A percentile compares a stretch with the other conserved stretches of the same genome.
Conservation (phyloP, 1,140 invertebrate genomes). For the Anoplophora glabripennis region DNA sequence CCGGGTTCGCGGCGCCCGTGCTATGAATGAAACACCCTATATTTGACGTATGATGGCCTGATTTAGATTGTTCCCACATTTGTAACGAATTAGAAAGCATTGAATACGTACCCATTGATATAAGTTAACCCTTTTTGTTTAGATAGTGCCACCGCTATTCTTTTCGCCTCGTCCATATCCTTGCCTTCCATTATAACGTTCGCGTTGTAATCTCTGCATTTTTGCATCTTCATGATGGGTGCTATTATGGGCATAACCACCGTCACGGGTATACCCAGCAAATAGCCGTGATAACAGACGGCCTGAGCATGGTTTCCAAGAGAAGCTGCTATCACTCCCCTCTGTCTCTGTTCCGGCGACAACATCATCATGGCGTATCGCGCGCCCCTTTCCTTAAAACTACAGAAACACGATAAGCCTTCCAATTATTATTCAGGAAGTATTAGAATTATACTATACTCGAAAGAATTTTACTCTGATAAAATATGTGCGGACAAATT, state of each 20-base stretch:
- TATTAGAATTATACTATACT: no score
- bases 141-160: conserved; percentile 70
- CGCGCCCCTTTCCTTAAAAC: conserved; percentile 92
- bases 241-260: conserved; percentile 92
- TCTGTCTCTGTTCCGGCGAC: conserved; percentile 64
- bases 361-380: conserved; percentile 78
- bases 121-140: conserved; percentile 73
- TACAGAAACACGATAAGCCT: conserved; percentile 49
- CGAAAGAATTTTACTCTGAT: no score
- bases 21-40: no score
- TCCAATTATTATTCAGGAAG: conserved; percentile 27
- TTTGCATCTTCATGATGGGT: conserved; percentile 91
- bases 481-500: no score
- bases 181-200: conserved; percentile 79
- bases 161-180: conserved; percentile 83
- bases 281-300: conserved; percentile 81
- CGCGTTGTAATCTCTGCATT: conserved; percentile 80
- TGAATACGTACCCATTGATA: conserved; percentile 70
- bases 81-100: no score
- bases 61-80: no score
- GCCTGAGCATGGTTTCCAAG: conserved; percentile 90
- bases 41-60: no score
- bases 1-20: no score
- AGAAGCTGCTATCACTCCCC: conserved; percentile 88
- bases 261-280: conserved; percentile 78